Conservation (phyloP, 2,113 vertebrate species). For the Mobula birostris region DNA sequence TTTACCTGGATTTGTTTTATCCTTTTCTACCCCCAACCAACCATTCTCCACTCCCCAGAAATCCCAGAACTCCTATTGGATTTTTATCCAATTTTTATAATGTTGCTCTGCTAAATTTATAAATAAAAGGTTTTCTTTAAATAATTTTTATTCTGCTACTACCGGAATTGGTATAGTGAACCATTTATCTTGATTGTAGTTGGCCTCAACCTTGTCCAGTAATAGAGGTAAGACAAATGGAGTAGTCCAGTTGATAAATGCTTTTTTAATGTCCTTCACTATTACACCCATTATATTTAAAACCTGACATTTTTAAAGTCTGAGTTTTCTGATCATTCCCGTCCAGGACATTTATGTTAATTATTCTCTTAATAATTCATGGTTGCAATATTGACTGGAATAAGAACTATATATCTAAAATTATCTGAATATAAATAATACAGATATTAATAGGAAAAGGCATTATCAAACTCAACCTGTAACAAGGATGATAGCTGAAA, state of each 20-base stretch:
- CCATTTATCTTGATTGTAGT: neutral
- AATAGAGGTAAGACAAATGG: neutral
- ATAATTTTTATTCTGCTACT: no score
- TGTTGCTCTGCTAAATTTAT: neutral
- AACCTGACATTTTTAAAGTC: neutral
- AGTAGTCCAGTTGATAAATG: neutral
- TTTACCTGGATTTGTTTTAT: neutral
- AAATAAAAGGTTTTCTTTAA: no score
- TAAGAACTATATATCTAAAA: neutral
- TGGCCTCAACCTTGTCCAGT: neutral
- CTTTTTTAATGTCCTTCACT: neutral
- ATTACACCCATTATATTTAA: neutral
- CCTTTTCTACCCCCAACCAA: neutral
- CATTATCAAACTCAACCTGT: neutral
- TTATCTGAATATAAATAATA: neutral
- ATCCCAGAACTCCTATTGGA: neutral
- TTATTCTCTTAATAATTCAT: neutral
- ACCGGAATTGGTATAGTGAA: neutral
- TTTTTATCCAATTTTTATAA: neutral
- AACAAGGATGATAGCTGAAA: neutral
- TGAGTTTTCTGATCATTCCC: neutral
- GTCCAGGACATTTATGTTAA: neutral
- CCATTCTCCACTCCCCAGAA: neutral
- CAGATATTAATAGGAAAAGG: neutral
- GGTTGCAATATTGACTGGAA: neutral